Percentiles rank a stretch among this genome's conserved stretches.
Conservation (phyloP, 2,888 invertebrate genomes). For the Cephus pygmeus region DNA sequence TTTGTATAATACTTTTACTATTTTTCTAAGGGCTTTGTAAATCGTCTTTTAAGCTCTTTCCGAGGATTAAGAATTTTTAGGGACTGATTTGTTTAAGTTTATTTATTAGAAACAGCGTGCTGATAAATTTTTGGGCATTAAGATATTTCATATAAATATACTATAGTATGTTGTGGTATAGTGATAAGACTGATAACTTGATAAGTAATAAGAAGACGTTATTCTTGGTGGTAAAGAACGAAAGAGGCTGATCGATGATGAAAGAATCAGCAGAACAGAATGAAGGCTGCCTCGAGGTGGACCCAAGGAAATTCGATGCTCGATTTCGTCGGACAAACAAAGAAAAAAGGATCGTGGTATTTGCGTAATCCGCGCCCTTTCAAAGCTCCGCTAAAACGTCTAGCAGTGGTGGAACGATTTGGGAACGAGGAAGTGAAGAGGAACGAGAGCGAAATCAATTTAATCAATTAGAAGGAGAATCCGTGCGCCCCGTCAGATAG, state of each 20-base stretch:
- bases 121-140: background rate
- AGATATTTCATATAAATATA: background rate
- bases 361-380: slow-evolving; percentile 5
- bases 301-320: slow-evolving; percentile 2
- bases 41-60: background rate
- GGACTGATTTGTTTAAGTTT: background rate
- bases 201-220: background rate
- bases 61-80: background rate
- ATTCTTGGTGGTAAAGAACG: background rate
- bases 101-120: background rate
- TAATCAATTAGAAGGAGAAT: background rate
- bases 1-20: background rate
- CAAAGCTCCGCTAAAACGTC: background rate
- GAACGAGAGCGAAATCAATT: background rate
- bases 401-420: background rate
- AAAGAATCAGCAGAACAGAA: background rate
- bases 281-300: background rate
- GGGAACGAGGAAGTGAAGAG: background rate
- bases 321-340: background rate
- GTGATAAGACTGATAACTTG: background rate
- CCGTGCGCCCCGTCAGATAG: background rate
- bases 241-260: background rate
- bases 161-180: background rate
- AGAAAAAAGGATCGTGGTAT: background rate
- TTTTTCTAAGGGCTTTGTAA: no score